Conservation (phyloP, 92 coral and sea anemone genomes). For the Porites rus region DNA sequence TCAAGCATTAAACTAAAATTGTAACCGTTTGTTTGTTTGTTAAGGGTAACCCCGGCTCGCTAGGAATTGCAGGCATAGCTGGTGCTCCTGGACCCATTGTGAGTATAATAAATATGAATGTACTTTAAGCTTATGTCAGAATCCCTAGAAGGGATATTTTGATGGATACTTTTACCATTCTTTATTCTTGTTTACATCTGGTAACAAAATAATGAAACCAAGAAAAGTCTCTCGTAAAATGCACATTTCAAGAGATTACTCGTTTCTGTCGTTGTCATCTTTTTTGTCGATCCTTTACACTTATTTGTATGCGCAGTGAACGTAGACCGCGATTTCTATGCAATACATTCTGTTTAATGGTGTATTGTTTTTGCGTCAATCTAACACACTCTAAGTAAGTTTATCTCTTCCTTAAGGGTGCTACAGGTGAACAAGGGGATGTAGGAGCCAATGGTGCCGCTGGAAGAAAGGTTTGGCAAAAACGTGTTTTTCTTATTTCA, state of each 20-base stretch:
- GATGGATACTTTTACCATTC: not conserved
- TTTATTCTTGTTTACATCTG: too few relatives aligned
- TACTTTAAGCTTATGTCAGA: not conserved
- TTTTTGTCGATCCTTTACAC: not conserved
- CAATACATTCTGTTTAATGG: too few relatives aligned
- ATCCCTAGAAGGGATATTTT: not conserved
- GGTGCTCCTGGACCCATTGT: constrained; percentile 40
- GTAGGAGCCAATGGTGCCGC: constrained; percentile 29
- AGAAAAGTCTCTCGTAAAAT: not conserved
- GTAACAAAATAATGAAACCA: not conserved
- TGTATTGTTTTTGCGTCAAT: not conserved
- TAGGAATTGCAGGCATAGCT: constrained; percentile 26
- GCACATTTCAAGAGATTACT: not conserved
- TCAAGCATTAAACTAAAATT: too few relatives aligned
- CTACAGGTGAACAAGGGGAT: constrained; percentile 11
- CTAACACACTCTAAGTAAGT: not conserved
- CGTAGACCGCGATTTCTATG: too few relatives aligned
- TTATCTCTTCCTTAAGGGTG: not conserved
- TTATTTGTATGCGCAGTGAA: too few relatives aligned
- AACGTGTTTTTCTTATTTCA: too few relatives aligned
- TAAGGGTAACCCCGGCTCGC: constrained; percentile 30
- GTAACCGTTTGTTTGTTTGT: not conserved
- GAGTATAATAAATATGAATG: not conserved
- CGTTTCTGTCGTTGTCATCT: not conserved
- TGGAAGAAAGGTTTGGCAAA: constrained; percentile 37